Evolutionary conservation across 2,888 invertebrate species (phyloP).

Genomic region (Lamproptera curius): DNA sequence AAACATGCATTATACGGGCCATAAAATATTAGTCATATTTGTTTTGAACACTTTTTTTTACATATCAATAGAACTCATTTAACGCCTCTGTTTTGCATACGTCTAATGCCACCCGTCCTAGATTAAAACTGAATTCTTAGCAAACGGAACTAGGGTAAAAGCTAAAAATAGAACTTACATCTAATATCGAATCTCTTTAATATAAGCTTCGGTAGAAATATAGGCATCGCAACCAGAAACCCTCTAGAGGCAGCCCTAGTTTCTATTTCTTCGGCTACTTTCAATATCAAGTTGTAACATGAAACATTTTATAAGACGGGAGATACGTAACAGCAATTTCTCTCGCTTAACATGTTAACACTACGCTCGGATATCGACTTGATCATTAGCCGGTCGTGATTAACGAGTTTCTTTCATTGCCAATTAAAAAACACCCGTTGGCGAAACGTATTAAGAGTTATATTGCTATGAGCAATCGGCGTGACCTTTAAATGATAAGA

Average conservation of each 20-base stretch:
- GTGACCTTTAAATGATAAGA: no score
- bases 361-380: constrained; percentile 10
- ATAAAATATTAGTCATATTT: no score
- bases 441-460: constrained; percentile 9
- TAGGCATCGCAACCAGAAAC: not conserved
- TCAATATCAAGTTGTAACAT: constrained; percentile 12
- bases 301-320: constrained; percentile 8
- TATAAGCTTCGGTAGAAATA: not conserved
- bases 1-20: no score
- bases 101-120: no score
- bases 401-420: constrained; percentile 13
- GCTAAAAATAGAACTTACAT: no score
- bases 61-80: no score
- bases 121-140: no score
- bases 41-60: no score
- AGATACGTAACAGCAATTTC: constrained; percentile 18
- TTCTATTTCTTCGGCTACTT: not conserved
- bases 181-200: no score
- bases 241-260: constrained; percentile 5
- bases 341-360: constrained; percentile 19
- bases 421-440: constrained; percentile 17
- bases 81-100: no score
- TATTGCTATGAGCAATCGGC: no score
- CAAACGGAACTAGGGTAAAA: no score
- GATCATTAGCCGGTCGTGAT: constrained; percentile 16